Evolutionary conservation across 2,113 vertebrate species (phyloP), one percentile per base, ranked within the genome.

Genomic region (Megalops atlanticus): DNA sequence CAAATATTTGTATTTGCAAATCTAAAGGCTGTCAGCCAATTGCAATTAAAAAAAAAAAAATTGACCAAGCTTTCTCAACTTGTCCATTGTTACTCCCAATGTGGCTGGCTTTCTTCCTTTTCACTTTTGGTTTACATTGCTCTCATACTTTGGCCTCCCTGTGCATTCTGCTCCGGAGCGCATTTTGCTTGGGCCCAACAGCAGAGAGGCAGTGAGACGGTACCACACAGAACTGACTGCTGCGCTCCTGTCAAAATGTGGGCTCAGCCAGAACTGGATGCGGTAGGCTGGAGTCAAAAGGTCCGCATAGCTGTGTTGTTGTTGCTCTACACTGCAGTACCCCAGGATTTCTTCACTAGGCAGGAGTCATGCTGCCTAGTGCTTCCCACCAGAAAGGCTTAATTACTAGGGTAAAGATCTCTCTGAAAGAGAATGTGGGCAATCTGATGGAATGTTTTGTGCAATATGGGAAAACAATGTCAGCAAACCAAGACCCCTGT

Each of bases 51-150:
- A 64, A 24, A 31, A n/a, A 1, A 31, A 52, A 15, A 72, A 43
- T 35, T 27, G 71, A 79, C 78, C 77, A 72, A 76, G 58, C 76
- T 78, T 81, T 87, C 85, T 89, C 85, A 80, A 84, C 31, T 47
- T 73, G 70, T 83, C 84, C 78, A 58, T 81, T 82, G 85, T 87
- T 88, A 85, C 76, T 81, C 76, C 82, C 81, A 82, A 77, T 74
- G 78, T 41, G 36, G 85, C 86, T 87, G 85, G 82, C 87, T 87
- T 88, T 87, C 84, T 77, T 74, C 78, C 82, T 73, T 83, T 89
- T 88, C 83, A 77, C 81, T 81, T 85, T 71, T 77, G 83, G 87
- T 92, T 94, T 92, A 92, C 89, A 92, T 90, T 92, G 90, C 89
- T 88, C 83, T 90, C 89, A 92, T 92, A 91, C 86, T 91, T 91